These are phyloP conservation scores for Tapera naevia DNA, from an alignment of 2,797 vertebrate genomes.

Conservation along the genomic window DNA sequence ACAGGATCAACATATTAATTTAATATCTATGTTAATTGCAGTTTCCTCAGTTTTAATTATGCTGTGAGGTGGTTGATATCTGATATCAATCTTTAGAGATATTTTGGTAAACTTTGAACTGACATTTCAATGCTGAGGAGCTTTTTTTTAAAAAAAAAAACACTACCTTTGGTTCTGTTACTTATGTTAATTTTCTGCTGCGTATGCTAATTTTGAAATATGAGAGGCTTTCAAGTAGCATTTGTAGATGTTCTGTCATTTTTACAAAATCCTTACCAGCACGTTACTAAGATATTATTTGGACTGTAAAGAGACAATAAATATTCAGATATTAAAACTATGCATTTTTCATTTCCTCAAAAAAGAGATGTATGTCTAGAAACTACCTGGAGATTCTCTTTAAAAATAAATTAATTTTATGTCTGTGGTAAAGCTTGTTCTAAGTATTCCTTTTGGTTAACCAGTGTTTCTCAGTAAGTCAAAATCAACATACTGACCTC, in stretches of 20 bases:
- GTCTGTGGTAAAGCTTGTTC: neutral
- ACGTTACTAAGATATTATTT: neutral
- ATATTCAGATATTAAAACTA: neutral
- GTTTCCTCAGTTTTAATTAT: neutral
- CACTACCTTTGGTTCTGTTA: neutral
- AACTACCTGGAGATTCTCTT: neutral
- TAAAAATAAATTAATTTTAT: neutral
- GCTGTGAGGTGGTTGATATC: neutral
- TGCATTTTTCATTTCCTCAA: neutral
- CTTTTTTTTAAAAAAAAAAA: neutral
- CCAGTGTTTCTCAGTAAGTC: neutral
- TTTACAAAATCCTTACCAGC: neutral
- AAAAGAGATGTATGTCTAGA: neutral
- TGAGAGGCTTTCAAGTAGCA: neutral
- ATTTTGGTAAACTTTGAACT: neutral
- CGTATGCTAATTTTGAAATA: neutral
- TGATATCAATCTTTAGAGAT: neutral
- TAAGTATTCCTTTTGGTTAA: neutral
- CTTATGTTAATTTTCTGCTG: neutral
- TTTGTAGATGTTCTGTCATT: neutral
- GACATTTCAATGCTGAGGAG: neutral
- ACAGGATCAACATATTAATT: neutral
- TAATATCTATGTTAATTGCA: neutral
- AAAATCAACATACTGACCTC: neutral
- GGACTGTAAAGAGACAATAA: neutral